A percentile compares a stretch with the other conserved stretches of the same genome.
Conservation (phyloP, 2,888 invertebrate species). For the Eledona agricola region DNA sequence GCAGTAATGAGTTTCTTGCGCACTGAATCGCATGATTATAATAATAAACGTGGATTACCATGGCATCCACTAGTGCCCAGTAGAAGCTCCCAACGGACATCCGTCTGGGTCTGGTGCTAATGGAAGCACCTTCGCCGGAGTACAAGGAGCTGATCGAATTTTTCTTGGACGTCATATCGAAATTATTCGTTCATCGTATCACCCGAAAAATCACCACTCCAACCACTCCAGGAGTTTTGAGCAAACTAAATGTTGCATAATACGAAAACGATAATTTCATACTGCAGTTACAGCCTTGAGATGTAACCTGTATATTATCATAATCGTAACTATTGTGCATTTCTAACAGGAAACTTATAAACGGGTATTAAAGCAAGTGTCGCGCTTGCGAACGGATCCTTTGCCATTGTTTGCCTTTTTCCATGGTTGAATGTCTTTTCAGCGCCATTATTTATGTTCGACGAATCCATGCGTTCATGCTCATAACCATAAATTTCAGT, state of each 20-base stretch:
- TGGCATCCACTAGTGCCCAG: constrained; percentile 44
- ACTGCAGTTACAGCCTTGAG: constrained; percentile 47
- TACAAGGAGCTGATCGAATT: constrained; percentile 22
- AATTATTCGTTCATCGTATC: constrained; percentile 10
- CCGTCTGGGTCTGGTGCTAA: constrained; percentile 48
- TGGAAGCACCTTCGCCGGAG: constrained; percentile 32
- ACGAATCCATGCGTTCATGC: constrained; percentile 6
- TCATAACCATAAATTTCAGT: constrained; percentile 19
- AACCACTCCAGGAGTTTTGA: constrained; percentile 27
- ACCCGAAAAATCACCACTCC: constrained; percentile 16
- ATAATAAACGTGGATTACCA: constrained; percentile 28
- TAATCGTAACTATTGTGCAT: constrained; percentile 44
- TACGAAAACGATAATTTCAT: constrained; percentile 43
- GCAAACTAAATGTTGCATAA: constrained; percentile 44
- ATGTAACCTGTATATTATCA: constrained; percentile 45
- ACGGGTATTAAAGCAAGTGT: constrained; percentile 26
- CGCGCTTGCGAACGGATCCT: constrained; percentile 21
- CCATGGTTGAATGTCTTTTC: constrained; percentile 20
- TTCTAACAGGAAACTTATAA: constrained; percentile 45
- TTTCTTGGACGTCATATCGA: constrained; percentile 29
- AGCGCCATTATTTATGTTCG: constrained; percentile 25
- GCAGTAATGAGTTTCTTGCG: constrained; percentile 10
- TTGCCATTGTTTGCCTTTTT: constrained; percentile 25
- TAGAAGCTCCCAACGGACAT: constrained; percentile 55
- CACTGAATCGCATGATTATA: constrained; percentile 8